phyloP scores from a whole-genome alignment of 2,113 vertebrate species.

The Datnioides undecimradiatus region DNA sequence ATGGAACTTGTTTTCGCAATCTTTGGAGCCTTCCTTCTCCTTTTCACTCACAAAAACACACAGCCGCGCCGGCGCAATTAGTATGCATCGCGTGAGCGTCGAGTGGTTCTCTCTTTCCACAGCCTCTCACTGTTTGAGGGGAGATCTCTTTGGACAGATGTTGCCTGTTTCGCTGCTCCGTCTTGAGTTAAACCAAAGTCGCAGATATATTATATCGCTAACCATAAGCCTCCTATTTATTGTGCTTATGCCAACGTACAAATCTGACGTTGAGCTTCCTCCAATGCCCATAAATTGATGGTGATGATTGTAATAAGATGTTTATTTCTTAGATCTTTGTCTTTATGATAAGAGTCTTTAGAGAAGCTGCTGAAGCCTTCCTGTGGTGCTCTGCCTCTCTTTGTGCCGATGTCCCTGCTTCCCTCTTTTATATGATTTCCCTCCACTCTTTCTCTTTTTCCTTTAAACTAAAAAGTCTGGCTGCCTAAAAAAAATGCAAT shows the following conservation, averaged over 20 bases:
- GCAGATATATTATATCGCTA: not conserved
- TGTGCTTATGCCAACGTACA: not conserved
- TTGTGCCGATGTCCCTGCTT: conserved; percentile 3
- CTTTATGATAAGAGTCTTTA: not conserved
- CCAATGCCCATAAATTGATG: not conserved
- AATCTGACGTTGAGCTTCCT: not conserved
- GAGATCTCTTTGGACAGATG: conserved; percentile 26
- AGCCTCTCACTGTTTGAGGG: conserved; percentile 23
- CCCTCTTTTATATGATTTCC: conserved; percentile 20
- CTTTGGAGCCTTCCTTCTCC: conserved; percentile 49
- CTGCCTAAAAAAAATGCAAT: conserved; percentile 27
- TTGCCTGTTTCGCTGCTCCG: conserved; percentile 5
- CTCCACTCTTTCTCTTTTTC: not conserved
- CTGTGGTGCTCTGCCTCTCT: not conserved
- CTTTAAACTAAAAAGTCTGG: conserved; percentile 2
- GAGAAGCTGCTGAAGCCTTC: conserved; percentile 15
- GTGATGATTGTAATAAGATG: no score
- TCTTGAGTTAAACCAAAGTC: conserved; percentile 3
- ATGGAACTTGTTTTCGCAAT: conserved; percentile 68
- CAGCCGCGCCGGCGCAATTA: conserved; percentile 52
- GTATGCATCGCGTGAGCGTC: conserved; percentile 39
- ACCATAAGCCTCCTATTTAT: not conserved
- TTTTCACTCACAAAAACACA: conserved; percentile 36
- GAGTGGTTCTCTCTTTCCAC: conserved; percentile 8
- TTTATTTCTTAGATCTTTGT: not conserved